phyloP scores from a whole-genome alignment of 2,797 vertebrate genomes.

The Emys orbicularis region DNA sequence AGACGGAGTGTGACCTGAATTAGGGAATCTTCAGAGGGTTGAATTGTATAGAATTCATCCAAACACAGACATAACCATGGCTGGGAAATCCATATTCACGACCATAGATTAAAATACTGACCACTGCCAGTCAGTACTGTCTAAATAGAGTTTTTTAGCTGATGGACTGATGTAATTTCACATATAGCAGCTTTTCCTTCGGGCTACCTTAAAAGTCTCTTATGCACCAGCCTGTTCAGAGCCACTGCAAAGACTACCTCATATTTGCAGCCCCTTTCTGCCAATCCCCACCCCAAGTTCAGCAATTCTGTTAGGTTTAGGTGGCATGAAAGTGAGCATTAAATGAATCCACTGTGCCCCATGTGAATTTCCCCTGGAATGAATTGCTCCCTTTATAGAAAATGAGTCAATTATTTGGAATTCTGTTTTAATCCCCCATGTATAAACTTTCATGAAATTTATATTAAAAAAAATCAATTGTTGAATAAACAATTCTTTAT shows the following conservation, averaged over 20 bases:
- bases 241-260: not conserved
- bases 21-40: not conserved
- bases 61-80: not conserved
- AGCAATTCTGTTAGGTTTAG: not conserved
- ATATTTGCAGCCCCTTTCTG: not conserved
- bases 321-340: not conserved
- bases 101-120: not conserved
- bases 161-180: not conserved
- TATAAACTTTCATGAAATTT: not conserved
- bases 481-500: slow-evolving; percentile 4
- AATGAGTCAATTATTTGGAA: slow-evolving; percentile 13
- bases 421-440: not conserved
- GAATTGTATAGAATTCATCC: accelerated
- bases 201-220: not conserved
- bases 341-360: not conserved
- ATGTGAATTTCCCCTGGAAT: not conserved
- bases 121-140: not conserved
- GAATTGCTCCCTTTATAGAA: not conserved
- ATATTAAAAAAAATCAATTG: not conserved
- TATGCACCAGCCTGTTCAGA: not conserved
- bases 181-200: not conserved
- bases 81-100: accelerated
- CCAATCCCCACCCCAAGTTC: not conserved
- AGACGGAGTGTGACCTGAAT: not conserved
- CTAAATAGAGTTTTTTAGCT: not conserved